Base-by-base conservation (phyloP, 2,888 invertebrate genomes). In the Coleophora flavipennella region DNA sequence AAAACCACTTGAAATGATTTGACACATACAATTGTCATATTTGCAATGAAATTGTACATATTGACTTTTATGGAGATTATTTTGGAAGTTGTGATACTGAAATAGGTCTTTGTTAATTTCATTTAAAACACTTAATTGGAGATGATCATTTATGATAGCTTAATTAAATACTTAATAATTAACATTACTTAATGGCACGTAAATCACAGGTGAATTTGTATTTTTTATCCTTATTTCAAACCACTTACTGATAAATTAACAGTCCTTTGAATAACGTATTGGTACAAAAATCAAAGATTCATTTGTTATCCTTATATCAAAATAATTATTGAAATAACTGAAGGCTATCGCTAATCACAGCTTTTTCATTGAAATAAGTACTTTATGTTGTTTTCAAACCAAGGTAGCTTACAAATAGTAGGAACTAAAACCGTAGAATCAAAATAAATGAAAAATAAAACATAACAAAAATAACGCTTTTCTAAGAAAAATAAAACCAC, bases 281-380 rank as follows among this genome's bases (percentile, higher is more conserved):
- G 32, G 32, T 13, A 33, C 32, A 33, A 12, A 33, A 33, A 33
- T 33, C 32, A 33, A n/a, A 33, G 32, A 33, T 33, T 33, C 32
- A 33, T 33, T 33, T 33, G 13, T 27, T 27, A 27, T 33, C 13
- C 32, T 33, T 33, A 33, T 33, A 11, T 13, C 13, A 12, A 33
- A 12, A 33, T 33, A 12, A n/a, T 27, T 27, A 36, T 36, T 28
- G 13, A 28, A 36, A 36, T 28, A 28, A 28, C 33, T 3, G 9
- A 33, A 33, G 20, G 33, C 33, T 33, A 33, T 27, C 27, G 27
- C 27, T 27, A 27, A 20, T 33, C 33, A 33, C 33, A 33, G 20
- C 33, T 36, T 27, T 27, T 36, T 36, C 36, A 36, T 36, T 28
- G 13, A 36, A 36, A 28, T 36, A 36, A 36, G 36, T 36, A 36